Conservation (phyloP, 2,797 vertebrate genomes). For the Cichlasoma orientale region DNA sequence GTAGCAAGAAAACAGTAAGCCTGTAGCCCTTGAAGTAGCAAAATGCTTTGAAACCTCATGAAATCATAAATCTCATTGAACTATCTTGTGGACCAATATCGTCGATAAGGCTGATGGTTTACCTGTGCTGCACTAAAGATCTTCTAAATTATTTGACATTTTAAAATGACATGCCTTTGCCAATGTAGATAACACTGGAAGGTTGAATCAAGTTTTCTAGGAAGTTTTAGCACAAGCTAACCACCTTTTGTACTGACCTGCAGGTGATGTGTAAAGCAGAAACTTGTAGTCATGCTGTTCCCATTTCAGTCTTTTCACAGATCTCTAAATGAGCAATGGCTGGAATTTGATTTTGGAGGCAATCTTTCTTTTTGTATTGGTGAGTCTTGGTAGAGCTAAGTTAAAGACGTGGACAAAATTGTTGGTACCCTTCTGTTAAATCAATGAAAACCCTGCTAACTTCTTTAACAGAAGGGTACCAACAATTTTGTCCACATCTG, state of each 20-base stretch:
- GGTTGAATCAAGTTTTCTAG: neutral
- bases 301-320: neutral
- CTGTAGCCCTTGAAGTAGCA: neutral
- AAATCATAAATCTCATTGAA: neutral
- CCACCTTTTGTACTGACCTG: neutral
- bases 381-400: neutral
- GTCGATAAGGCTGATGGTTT: neutral
- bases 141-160: neutral
- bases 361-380: neutral
- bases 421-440: no score
- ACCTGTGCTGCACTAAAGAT: neutral
- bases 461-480: no score
- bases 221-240: neutral
- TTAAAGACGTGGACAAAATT: no score
- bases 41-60: neutral
- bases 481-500: no score
- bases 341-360: neutral
- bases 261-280: neutral
- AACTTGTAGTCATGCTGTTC: neutral
- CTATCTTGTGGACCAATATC: neutral
- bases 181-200: neutral
- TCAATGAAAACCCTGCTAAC: no score
- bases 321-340: neutral
- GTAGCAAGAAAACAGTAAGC: neutral
- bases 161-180: neutral